Base-by-base conservation (phyloP, 2,113 vertebrate genomes). In the Gavialis gangeticus region DNA sequence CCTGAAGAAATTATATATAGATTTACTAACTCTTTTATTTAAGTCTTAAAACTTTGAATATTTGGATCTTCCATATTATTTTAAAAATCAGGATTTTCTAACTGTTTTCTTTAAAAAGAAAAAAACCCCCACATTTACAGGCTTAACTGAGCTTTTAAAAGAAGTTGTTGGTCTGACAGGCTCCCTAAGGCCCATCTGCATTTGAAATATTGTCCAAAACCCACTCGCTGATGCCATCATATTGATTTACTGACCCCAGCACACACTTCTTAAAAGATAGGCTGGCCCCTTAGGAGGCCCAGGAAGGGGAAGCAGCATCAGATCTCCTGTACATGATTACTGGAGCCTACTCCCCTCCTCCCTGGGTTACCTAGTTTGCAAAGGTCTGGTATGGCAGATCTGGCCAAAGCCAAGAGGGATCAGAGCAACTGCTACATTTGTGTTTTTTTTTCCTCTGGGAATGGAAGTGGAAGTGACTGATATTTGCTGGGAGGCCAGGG, bases 111-210 rank as follows among this genome's bases (percentile, higher is more conserved):
- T 73, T 46, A 73, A 46, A 46, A 46, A 46, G 46, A 46, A 37
- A 37, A 37, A 37, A 46, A 9, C 6, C 46, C 46, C 46, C 46
- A 46, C 46, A 46, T 46, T 46, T 73, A 83, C 79, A 77, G 55
- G 90, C 87, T 87, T 94, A 96, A 94, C 95, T 94, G 94, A 82
- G 60, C 60, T 95, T 97, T 96, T 89, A 82, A 95, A 46, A 92
- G 87, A 77, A 54, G 60, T 96, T 94, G 96, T 91, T 92, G 93
- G 96, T 95, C 94, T 93, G 95, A 96, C 90, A 94, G 79, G 95
- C 90, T 85, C 82, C 94, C 84, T 83, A 92, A 87, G 91, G 12
- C 22, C 34, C 14, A 13, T 73, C 69, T 89, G 87, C 93, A 96
- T 91, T 87, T 90, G 96, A 95, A 96, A 87, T 94, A 92, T 69